phyloP scores from a whole-genome alignment of 2,113 vertebrate species.

The Oreochromis niloticus region DNA sequence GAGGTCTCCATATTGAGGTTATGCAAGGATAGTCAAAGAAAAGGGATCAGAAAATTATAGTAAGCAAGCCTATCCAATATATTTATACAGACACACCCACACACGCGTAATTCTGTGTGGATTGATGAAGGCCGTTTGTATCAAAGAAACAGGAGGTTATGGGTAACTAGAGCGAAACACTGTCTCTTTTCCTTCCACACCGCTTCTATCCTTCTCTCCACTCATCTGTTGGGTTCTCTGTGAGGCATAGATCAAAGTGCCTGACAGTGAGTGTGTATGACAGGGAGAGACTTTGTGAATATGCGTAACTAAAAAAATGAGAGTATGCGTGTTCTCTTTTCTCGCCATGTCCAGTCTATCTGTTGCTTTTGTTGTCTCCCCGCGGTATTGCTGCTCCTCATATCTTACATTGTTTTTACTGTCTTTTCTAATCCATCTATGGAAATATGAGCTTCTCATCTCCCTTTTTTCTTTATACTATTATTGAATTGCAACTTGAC shows the following conservation, averaged over 20 bases:
- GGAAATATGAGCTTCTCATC: constrained; percentile 35
- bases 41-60: constrained; percentile 39
- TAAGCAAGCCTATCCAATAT: constrained; percentile 18
- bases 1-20: constrained; percentile 34
- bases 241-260: constrained; percentile 57
- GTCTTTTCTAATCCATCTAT: constrained; percentile 22
- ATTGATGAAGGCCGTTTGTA: constrained; percentile 50
- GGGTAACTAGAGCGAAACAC: constrained; percentile 51
- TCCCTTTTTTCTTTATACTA: background rate
- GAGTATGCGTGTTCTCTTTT: background rate
- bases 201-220: constrained; percentile 27
- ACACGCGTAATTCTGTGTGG: constrained; percentile 16
- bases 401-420: constrained; percentile 1
- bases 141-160: constrained; percentile 53
- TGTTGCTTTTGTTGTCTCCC: background rate
- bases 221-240: constrained; percentile 51
- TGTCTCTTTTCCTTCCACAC: constrained; percentile 36
- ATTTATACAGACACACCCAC: constrained; percentile 29
- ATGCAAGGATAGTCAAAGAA: constrained; percentile 48
- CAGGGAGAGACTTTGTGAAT: constrained; percentile 6
- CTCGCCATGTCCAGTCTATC: background rate
- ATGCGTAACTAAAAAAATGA: constrained; percentile 3
- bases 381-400: background rate
- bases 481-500: background rate
- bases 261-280: constrained; percentile 1